Conservation (phyloP, 1,140 invertebrate genomes). For the Drosophila micromelanica region DNA sequence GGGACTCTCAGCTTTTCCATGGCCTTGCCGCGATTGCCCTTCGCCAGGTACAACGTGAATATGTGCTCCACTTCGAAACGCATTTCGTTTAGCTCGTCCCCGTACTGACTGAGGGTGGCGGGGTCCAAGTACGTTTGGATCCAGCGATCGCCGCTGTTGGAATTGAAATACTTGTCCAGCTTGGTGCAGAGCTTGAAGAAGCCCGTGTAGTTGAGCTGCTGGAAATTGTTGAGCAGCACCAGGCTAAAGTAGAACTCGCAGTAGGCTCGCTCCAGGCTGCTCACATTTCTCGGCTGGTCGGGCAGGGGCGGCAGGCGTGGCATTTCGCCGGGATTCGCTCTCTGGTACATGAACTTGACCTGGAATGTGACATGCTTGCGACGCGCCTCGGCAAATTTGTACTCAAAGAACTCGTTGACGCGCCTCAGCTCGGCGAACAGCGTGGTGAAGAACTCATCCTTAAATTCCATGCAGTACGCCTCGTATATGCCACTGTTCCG, state of each 20-base stretch:
- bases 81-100: conserved; percentile 63
- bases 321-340: background rate
- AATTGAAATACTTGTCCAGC: conserved; percentile 91
- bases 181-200: conserved; percentile 99
- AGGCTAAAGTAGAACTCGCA: conserved; percentile 99
- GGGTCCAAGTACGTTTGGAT: background rate
- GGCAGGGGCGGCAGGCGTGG: background rate
- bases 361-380: conserved; percentile 70
- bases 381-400: conserved; percentile 97
- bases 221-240: conserved; percentile 95
- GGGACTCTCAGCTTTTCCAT: conserved; percentile 90
- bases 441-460: conserved; percentile 96
- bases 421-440: conserved; percentile 95
- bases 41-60: conserved; percentile 88
- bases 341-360: conserved; percentile 1
- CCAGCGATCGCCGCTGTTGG: conserved; percentile 17
- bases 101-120: conserved; percentile 10
- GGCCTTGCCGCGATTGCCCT: conserved; percentile 88
- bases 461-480: conserved; percentile 92
- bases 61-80: conserved; percentile 88
- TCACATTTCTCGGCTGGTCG: conserved; percentile 89
- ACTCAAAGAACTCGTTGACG: conserved; percentile 97
- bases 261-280: conserved; percentile 91
- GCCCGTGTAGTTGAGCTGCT: conserved; percentile 98
- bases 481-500: background rate